phyloP scores from a whole-genome alignment of 2,113 vertebrate species.

The Tringa solitaria region DNA sequence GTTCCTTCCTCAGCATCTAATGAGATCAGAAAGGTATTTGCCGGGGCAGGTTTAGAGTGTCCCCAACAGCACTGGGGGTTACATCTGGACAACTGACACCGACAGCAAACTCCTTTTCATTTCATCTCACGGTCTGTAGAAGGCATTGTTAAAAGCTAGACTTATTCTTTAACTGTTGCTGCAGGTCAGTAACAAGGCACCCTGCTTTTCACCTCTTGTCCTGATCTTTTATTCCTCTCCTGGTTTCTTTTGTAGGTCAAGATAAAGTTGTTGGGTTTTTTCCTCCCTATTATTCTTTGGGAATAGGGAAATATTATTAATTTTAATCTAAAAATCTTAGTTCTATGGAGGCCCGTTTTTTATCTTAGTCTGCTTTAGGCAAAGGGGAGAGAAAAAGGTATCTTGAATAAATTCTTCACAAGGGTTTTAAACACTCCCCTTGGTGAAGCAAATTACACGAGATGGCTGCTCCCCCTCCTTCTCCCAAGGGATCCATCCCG shows the following conservation, averaged over 20 bases:
- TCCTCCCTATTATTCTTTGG: neutral
- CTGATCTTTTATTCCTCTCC: neutral
- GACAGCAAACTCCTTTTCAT: neutral
- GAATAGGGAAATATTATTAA: neutral
- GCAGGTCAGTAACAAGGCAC: neutral
- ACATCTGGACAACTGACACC: neutral
- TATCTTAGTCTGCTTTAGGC: neutral
- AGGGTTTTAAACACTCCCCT: neutral
- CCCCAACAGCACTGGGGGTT: neutral
- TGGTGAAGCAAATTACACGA: neutral
- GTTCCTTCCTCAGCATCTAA: constrained; percentile 50
- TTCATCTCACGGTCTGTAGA: neutral
- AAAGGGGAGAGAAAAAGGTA: neutral
- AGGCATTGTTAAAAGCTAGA: neutral
- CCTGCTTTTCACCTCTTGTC: neutral
- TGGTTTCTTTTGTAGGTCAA: neutral
- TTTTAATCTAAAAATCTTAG: neutral
- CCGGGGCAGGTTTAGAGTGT: neutral
- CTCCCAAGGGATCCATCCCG: neutral
- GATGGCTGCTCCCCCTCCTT: neutral
- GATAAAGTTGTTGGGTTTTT: neutral
- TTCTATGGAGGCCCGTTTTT: neutral
- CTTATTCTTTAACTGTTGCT: neutral
- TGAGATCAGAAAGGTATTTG: neutral
- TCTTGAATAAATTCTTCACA: neutral